Base-by-base conservation (phyloP, 2,797 vertebrate species). In the Tenualosa ilisha region DNA sequence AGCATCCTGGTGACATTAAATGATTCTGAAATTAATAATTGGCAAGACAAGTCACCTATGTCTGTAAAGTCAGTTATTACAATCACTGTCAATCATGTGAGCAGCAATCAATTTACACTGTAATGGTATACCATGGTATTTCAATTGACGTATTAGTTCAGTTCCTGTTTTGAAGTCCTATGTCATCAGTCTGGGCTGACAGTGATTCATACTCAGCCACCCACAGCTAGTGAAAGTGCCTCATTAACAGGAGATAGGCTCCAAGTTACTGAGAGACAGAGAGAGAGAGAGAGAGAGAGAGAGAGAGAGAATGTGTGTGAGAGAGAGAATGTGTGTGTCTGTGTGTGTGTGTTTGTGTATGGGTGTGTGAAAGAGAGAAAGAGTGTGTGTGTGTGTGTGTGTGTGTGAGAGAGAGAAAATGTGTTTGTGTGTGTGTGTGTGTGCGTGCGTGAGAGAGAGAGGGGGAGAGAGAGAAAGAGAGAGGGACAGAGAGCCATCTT, bases 361-460 rank as follows among this genome's bases (percentile, higher is more conserved):
- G 59, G 7, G 59, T 61, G 59, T 61, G 59, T 61, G 2, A 84
- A 7, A 56, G 83, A 79, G n/a, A 31, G 61, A 20, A 0, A 61
- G 7, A 40, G 50, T 46, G 43, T 46, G 2, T 46, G 3, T 46
- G 43, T 46, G 43, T 49, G 46, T 49, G 46, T 24, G 24, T 81
- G 24, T 40, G 53, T 22, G n/a, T 11, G 20, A 22, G 46, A 68
- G 40, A 51, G 37, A 68, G 61, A 84, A 24, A 50, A 20, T 3
- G 43, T 24, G 5, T 50, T 53, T 63, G 56, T 6, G 82, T 63
- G 50, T 82, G 46, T 61, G 81, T 46, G 82, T 83, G 72, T 87
- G 84, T 49, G 81, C 83, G 84, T 61, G 63, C 31, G 6, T 68
- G 63, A 65, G 20, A n/a, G 56, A 61, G 56, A 61, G 6, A n/a